phyloP scores from a whole-genome alignment of 2,113 vertebrate genomes.

The Rhinolophus ferrumequinum region DNA sequence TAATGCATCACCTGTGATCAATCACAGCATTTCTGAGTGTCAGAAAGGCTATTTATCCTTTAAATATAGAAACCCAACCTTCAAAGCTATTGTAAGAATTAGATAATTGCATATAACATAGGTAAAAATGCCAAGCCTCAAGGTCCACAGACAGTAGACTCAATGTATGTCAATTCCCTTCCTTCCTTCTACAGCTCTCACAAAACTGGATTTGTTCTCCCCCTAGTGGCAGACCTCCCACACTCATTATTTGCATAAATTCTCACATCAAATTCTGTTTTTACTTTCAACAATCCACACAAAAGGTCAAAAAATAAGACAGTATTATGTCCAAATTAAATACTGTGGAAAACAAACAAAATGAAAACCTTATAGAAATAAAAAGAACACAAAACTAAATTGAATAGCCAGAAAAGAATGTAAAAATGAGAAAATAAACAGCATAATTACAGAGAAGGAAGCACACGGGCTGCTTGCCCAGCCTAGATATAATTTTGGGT shows the following conservation, averaged over 20 bases:
- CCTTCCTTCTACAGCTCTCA: not conserved
- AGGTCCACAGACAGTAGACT: not conserved
- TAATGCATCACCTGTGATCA: not conserved
- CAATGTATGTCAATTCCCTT: not conserved
- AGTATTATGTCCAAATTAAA: slow-evolving; percentile 42
- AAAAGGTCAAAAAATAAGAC: slow-evolving; percentile 36
- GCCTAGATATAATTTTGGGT: slow-evolving; percentile 47
- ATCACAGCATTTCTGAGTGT: not conserved
- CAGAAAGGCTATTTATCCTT: not conserved
- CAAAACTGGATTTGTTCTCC: not conserved
- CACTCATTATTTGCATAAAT: not conserved
- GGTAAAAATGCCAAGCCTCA: not conserved
- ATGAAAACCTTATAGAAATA: not conserved
- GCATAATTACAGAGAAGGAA: slow-evolving; percentile 48
- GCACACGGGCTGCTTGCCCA: not conserved
- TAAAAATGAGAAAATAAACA: slow-evolving; percentile 59
- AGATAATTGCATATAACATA: not conserved
- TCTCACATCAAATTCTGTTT: not conserved
- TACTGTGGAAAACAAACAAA: slow-evolving; percentile 15
- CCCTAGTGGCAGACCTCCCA: not conserved
- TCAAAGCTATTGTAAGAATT: not conserved
- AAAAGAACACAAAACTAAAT: not conserved
- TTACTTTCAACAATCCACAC: not conserved
- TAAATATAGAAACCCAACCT: not conserved
- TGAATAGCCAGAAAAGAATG: not conserved